Percentiles rank a stretch among this genome's conserved stretches.
Evolutionary conservation across 2,888 invertebrate species (phyloP).

Genomic region (Agrotis ipsilon): DNA sequence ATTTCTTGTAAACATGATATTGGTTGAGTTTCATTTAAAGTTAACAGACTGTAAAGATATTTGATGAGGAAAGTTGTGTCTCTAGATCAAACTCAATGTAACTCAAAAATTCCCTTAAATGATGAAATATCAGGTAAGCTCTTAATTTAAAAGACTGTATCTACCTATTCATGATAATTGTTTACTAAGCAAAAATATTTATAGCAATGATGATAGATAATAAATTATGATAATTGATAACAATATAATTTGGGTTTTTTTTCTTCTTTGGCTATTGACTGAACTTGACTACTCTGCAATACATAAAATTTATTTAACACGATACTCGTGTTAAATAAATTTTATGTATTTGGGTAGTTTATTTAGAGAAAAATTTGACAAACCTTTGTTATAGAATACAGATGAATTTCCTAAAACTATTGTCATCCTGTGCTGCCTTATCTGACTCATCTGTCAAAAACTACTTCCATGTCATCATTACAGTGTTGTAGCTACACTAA

Average conservation of each 20-base stretch:
- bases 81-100: constrained; percentile 14
- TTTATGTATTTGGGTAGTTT: no score
- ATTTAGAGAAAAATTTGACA: background rate
- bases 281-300: no score
- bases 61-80: constrained; percentile 56
- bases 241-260: background rate
- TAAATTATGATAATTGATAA: background rate
- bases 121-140: no score
- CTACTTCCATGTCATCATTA: background rate
- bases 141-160: background rate
- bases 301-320: no score
- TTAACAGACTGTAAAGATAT: constrained; percentile 76
- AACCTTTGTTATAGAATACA: background rate
- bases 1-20: constrained; percentile 82
- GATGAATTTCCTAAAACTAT: background rate
- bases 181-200: background rate
- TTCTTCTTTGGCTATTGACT: no score
- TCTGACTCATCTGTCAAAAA: constrained; percentile 1
- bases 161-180: no score
- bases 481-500: background rate
- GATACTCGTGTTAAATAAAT: no score
- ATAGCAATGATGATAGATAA: no score
- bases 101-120: background rate
- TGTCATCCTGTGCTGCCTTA: background rate
- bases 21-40: constrained; percentile 77